Percentiles rank a stretch among this genome's conserved stretches.
Conservation (phyloP, 2,113 vertebrate genomes). For the Elephantulus edwardii region DNA sequence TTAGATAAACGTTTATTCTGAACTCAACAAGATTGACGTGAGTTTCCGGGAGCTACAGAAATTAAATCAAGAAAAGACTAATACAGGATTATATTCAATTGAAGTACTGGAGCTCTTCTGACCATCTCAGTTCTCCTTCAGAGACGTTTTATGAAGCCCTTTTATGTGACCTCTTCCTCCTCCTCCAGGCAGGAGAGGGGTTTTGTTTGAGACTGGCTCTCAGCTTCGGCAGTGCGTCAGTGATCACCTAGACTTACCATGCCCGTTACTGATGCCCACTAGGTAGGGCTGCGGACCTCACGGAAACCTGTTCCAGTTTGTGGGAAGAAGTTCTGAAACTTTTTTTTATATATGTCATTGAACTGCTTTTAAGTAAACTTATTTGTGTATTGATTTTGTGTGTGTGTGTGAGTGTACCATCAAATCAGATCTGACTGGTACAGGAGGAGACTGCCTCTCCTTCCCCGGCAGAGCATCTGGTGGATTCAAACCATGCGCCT, state of each 20-base stretch:
- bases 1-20: slow-evolving; percentile 92
- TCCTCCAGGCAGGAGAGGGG: slow-evolving; percentile 25
- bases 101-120: slow-evolving; percentile 95
- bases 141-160: slow-evolving; percentile 77
- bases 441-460: too few species aligned
- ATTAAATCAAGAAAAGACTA: slow-evolving; percentile 82
- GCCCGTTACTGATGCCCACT: slow-evolving; percentile 36
- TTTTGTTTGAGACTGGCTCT: slow-evolving; percentile 17
- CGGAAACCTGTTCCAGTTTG: not conserved
- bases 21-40: slow-evolving; percentile 95
- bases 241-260: not conserved
- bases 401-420: too few species aligned
- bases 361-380: slow-evolving; percentile 67
- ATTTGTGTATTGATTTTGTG: slow-evolving; percentile 71
- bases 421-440: too few species aligned
- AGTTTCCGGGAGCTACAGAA: slow-evolving; percentile 89
- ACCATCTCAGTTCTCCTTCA: slow-evolving; percentile 77
- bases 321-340: slow-evolving; percentile 28
- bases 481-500: too few species aligned
- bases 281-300: not conserved
- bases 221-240: not conserved
- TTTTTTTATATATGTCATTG: slow-evolving; percentile 33
- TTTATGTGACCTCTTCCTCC: slow-evolving; percentile 71
- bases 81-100: slow-evolving; percentile 90
- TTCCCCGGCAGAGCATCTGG: too few species aligned